phyloP scores from a whole-genome alignment of 2,888 invertebrate genomes.

The Entomobrya multifasciata region DNA sequence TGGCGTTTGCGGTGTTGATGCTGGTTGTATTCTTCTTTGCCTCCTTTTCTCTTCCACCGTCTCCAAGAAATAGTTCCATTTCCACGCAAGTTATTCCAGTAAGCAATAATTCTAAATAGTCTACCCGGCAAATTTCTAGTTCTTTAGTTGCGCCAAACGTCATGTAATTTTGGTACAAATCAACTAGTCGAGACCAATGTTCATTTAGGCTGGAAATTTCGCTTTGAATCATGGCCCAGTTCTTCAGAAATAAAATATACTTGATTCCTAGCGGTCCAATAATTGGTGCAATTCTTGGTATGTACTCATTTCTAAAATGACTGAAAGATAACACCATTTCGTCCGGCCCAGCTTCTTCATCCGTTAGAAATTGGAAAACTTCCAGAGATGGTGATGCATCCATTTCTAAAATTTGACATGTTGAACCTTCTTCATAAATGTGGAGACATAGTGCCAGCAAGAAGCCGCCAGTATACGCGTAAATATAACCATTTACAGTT shows the following conservation, averaged over 20 bases:
- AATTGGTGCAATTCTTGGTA: constrained; percentile 71
- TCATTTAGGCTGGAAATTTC: constrained; percentile 76
- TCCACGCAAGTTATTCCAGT: constrained; percentile 77
- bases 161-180: constrained; percentile 76
- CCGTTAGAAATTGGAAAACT: constrained; percentile 71
- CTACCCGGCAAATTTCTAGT: constrained; percentile 71
- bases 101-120: constrained; percentile 76
- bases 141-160: constrained; percentile 75
- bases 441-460: constrained; percentile 70
- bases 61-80: constrained; percentile 78
- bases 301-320: constrained; percentile 69
- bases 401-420: constrained; percentile 62
- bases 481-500: constrained; percentile 86
- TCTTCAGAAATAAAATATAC: constrained; percentile 75
- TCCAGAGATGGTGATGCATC: constrained; percentile 71
- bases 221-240: constrained; percentile 76
- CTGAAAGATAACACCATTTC: constrained; percentile 68
- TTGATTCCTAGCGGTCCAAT: constrained; percentile 77
- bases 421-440: constrained; percentile 47
- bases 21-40: constrained; percentile 76
- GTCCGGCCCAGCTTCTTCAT: constrained; percentile 61
- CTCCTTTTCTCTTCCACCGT: constrained; percentile 77
- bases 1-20: constrained; percentile 71
- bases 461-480: constrained; percentile 79
- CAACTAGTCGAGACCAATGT: constrained; percentile 76